Evolutionary conservation across 2,888 invertebrate species (phyloP), one percentile per base, ranked within the genome.

Genomic region (Drepanosiphum platanoidis): DNA sequence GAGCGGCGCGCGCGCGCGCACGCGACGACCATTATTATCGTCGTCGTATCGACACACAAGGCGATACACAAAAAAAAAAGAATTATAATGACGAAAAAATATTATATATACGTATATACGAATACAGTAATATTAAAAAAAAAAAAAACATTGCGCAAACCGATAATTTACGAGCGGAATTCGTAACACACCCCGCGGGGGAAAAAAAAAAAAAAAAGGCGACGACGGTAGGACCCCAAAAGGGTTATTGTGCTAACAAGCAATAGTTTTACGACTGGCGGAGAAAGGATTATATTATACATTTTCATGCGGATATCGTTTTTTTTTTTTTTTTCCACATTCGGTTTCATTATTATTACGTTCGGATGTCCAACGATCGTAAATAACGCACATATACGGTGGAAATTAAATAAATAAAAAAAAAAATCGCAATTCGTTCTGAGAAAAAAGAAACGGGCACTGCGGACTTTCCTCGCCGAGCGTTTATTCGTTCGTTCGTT

Each of bases 161-260:
- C 84, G 68, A 84, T 84, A 84, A 77, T 84, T 68, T 84, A 75
- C 66, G 75, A 75, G 66, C 68, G 77, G 68, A 77, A 83, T 83
- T 36, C 83, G 72, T 66, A 66, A 83, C 83, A 46, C 64, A 27
- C 83, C 74, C 74, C 34, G 66, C 22, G 27, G 74, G n/a, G 39
- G 4, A 46, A 9, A n/a, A 18, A 42, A 61, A 46, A 61, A 64
- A 46, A 42, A 74, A 46, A 74, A 32, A 72, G 34, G 22, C 72
- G 74, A 74, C 72, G 74, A 74, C 42, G 42, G 52, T 68, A 70
- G 68, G 30, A 84, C 74, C 66, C 74, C 83, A 46, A 66, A 83
- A 83, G 66, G 83, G 83, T 83, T 74, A 83, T 83, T 75, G 83
- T 75, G 83, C 74, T 83, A 83, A 83, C 83, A 83, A 75, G 83